Percentiles rank a stretch among this genome's conserved stretches.
Conservation (phyloP, 2,888 invertebrate genomes). For the Orgyia antiqua region DNA sequence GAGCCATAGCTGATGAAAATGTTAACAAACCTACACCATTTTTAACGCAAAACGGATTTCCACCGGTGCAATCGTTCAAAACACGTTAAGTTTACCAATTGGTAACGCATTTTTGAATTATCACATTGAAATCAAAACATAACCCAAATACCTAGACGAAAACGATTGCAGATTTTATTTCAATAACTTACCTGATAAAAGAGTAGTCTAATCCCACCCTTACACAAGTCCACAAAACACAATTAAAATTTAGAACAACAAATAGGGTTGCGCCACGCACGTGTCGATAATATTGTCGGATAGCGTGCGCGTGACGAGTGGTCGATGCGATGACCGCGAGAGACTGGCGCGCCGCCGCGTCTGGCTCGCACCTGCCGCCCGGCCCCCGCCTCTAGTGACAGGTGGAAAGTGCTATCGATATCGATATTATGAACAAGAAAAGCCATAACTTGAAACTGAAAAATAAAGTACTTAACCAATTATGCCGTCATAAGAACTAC, state of each 20-base stretch:
- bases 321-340: slow-evolving; percentile 56
- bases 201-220: slow-evolving; percentile 31
- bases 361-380: slow-evolving; percentile 69
- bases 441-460: too few relatives aligned
- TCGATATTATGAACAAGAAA: slow-evolving; percentile 42
- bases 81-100: slow-evolving; percentile 44
- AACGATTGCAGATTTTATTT: slow-evolving; percentile 2
- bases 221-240: slow-evolving; percentile 58
- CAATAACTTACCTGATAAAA: slow-evolving; percentile 30
- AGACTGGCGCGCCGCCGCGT: slow-evolving; percentile 72
- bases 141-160: slow-evolving; percentile 37
- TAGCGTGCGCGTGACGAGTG: slow-evolving; percentile 52
- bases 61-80: slow-evolving; percentile 44
- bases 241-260: slow-evolving; percentile 55
- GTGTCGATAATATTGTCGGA: slow-evolving; percentile 47
- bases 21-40: too few relatives aligned
- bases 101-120: slow-evolving; percentile 45
- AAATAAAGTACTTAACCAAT: background rate
- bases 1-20: too few relatives aligned
- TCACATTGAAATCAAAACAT: slow-evolving; percentile 50
- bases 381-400: slow-evolving; percentile 58
- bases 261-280: slow-evolving; percentile 69
- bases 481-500: too few relatives aligned
- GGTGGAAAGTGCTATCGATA: slow-evolving; percentile 58
- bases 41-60: slow-evolving; percentile 42